These are phyloP conservation scores for Lithophane socia DNA, from an alignment of 2,888 invertebrate species.

Conservation along the genomic window DNA sequence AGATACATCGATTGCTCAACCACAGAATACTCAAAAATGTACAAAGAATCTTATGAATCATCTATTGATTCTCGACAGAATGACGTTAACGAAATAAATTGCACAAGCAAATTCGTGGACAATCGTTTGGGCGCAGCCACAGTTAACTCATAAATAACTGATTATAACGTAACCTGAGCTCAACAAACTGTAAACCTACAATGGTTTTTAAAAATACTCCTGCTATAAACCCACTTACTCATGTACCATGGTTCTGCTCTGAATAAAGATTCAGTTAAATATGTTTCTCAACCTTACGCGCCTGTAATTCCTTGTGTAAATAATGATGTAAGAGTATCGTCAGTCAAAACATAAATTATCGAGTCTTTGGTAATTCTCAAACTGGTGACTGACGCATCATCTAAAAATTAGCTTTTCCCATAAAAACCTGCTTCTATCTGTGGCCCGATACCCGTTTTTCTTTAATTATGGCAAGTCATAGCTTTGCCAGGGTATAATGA, in stretches of 20 bases:
- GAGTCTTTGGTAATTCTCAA: slow-evolving; percentile 64
- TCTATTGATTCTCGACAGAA: slow-evolving; percentile 58
- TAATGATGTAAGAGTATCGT: slow-evolving; percentile 80
- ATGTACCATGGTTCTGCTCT: slow-evolving; percentile 77
- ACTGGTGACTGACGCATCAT: slow-evolving; percentile 67
- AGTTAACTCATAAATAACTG: slow-evolving; percentile 59
- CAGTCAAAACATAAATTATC: slow-evolving; percentile 63
- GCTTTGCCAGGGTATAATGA: not conserved
- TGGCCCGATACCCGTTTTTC: not conserved
- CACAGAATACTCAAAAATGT: slow-evolving; percentile 33
- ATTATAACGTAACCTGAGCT: slow-evolving; percentile 60
- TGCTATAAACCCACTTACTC: slow-evolving; percentile 83
- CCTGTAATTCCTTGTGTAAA: slow-evolving; percentile 83
- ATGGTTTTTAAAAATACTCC: slow-evolving; percentile 77
- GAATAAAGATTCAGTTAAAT: slow-evolving; percentile 79
- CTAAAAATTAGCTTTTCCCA: slow-evolving; percentile 42
- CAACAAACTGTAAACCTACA: slow-evolving; percentile 55
- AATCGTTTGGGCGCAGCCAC: slow-evolving; percentile 57
- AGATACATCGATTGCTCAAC: slow-evolving; percentile 41
- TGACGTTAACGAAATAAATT: slow-evolving; percentile 59
- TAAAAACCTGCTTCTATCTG: slow-evolving; percentile 24
- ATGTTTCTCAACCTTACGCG: slow-evolving; percentile 79
- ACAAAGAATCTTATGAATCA: slow-evolving; percentile 62
- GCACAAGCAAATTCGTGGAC: slow-evolving; percentile 61
- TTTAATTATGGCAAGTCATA: not conserved